Conservation (phyloP, 2,113 vertebrate species). For the Micronisus gabar region DNA sequence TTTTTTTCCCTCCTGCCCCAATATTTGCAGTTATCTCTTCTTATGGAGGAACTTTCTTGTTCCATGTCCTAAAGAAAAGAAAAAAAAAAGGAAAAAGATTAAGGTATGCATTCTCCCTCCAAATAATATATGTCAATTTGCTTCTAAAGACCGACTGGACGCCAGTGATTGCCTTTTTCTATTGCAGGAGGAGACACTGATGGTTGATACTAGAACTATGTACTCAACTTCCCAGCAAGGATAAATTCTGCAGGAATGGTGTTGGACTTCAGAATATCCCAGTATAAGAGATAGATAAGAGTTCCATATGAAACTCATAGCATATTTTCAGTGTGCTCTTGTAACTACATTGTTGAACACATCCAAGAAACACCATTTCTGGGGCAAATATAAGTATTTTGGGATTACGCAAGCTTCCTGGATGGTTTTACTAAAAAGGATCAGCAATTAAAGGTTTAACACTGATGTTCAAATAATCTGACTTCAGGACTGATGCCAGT, state of each 20-base stretch:
- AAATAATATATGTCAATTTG: not conserved
- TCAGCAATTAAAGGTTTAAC: not conserved
- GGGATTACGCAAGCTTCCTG: not conserved
- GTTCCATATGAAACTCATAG: not conserved
- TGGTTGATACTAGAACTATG: not conserved
- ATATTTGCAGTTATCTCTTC: conserved; percentile 49
- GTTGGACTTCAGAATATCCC: not conserved
- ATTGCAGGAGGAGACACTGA: not conserved
- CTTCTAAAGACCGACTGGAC: not conserved
- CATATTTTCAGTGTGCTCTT: not conserved
- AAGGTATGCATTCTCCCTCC: not conserved
- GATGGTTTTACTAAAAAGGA: not conserved
- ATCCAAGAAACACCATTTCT: not conserved
- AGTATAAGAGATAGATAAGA: not conserved
- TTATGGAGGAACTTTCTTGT: conserved; percentile 32
- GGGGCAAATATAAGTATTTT: not conserved
- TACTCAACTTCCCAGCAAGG: not conserved
- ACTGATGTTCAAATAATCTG: not conserved
- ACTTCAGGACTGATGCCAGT: not conserved
- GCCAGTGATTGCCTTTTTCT: not conserved
- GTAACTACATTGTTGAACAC: not conserved
- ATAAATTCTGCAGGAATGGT: not conserved
- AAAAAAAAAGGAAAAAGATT: not conserved
- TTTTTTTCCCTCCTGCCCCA: not conserved
- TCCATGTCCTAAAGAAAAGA: not conserved